Conservation (phyloP, 1,140 invertebrate species). For the Brachionus angularis region DNA sequence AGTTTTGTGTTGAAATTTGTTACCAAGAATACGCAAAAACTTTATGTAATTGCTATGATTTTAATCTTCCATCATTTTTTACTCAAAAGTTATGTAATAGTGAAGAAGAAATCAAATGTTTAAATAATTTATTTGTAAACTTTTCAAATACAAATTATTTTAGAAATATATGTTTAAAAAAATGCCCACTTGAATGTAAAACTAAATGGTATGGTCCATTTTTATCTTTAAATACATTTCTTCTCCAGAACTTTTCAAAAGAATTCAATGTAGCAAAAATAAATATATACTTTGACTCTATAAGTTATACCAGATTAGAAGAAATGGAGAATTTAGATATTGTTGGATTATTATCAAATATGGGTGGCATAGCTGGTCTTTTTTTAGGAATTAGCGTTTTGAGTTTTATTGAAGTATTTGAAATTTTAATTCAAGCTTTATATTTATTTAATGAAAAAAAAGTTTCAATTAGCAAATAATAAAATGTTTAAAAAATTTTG, state of each 20-base stretch:
- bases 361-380: slow-evolving; percentile 30
- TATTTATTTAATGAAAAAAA: slow-evolving; percentile 3
- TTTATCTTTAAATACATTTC: no score
- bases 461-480: no score
- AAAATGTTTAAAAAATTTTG: no score
- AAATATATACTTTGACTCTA: no score
- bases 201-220: no score
- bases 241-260: no score
- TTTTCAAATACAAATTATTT: not conserved
- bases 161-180: not conserved
- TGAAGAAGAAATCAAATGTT: not conserved
- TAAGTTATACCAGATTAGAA: no score
- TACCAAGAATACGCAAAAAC: not conserved
- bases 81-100: not conserved
- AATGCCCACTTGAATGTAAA: not conserved
- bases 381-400: slow-evolving; percentile 26
- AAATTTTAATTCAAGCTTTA: slow-evolving; percentile 12
- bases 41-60: not conserved
- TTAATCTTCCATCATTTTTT: not conserved
- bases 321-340: no score
- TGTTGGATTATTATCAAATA: slow-evolving; percentile 33
- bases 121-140: not conserved
- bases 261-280: no score
- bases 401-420: slow-evolving; percentile 39
- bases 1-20: not conserved